Evolutionary conservation across 2,113 vertebrate species (phyloP).

Genomic region (Osmerus mordax): DNA sequence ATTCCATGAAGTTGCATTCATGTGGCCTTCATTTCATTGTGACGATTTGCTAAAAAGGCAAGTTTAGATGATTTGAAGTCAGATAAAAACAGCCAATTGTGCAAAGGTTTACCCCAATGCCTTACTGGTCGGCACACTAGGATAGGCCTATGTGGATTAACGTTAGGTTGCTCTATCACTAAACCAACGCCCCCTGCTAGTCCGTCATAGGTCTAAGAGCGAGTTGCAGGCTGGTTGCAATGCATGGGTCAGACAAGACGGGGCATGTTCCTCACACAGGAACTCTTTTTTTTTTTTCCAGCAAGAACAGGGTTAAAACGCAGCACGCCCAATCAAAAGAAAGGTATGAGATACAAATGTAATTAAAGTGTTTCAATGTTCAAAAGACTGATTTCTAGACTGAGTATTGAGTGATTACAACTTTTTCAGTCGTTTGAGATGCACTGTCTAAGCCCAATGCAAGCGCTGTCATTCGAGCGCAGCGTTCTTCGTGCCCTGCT

Average conservation of each 20-base stretch:
- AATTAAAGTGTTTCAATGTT: too few relatives aligned
- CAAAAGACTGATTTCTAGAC: too few relatives aligned
- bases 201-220: constrained; percentile 9
- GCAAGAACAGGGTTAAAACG: constrained; percentile 47
- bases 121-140: not conserved
- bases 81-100: constrained; percentile 35
- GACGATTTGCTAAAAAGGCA: constrained; percentile 30
- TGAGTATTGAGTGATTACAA: too few relatives aligned
- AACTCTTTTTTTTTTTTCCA: constrained; percentile 13
- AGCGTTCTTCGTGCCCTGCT: too few relatives aligned
- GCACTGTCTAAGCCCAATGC: too few relatives aligned
- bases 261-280: constrained; percentile 61
- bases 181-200: constrained; percentile 17
- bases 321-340: not conserved
- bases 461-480: too few relatives aligned
- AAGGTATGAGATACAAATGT: too few relatives aligned
- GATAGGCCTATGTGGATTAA: constrained; percentile 37
- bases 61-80: not conserved
- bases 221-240: constrained; percentile 17
- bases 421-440: too few relatives aligned
- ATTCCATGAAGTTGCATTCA: constrained; percentile 33
- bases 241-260: constrained; percentile 59
- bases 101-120: constrained; percentile 12
- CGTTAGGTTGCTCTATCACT: constrained; percentile 40
- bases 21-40: constrained; percentile 51